phyloP scores from a whole-genome alignment of 2,113 vertebrate species.

The Cebus imitator region DNA sequence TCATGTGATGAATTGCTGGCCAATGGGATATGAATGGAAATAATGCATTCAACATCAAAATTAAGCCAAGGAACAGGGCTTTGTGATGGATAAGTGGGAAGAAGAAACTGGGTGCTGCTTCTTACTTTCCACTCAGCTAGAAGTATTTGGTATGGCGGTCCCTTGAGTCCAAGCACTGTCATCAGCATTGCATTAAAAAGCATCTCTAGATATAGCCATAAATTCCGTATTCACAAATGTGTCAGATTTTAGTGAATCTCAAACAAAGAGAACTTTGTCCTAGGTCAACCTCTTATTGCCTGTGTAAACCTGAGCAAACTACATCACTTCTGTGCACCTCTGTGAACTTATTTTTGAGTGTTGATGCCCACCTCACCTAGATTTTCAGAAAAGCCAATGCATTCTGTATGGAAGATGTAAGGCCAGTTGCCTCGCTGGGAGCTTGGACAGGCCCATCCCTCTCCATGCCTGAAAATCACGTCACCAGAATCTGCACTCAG shows the following conservation, averaged over 20 bases:
- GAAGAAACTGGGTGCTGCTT: background rate
- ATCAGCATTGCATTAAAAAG: background rate
- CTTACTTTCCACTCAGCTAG: background rate
- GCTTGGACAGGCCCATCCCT: too few species aligned
- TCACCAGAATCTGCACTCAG: too few species aligned
- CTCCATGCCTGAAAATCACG: too few species aligned
- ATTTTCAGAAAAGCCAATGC: accelerated
- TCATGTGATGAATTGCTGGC: background rate
- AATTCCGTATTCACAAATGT: accelerated
- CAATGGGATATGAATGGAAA: background rate
- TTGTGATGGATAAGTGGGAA: background rate
- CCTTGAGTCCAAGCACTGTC: background rate
- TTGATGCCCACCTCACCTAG: accelerated
- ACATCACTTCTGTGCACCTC: too few species aligned
- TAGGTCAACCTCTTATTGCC: too few species aligned
- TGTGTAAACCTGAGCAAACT: background rate
- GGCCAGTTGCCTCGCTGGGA: too few species aligned
- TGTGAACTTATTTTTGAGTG: accelerated
- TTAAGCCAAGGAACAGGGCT: background rate
- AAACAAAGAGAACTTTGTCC: background rate
- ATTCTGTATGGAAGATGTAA: accelerated
- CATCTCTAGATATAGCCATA: background rate
- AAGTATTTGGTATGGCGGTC: background rate
- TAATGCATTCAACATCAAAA: background rate
- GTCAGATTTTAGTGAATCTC: background rate